These are phyloP conservation scores for Reticulitermes lucifugus DNA, from an alignment of 2,888 invertebrate species.

Conservation along the genomic window DNA sequence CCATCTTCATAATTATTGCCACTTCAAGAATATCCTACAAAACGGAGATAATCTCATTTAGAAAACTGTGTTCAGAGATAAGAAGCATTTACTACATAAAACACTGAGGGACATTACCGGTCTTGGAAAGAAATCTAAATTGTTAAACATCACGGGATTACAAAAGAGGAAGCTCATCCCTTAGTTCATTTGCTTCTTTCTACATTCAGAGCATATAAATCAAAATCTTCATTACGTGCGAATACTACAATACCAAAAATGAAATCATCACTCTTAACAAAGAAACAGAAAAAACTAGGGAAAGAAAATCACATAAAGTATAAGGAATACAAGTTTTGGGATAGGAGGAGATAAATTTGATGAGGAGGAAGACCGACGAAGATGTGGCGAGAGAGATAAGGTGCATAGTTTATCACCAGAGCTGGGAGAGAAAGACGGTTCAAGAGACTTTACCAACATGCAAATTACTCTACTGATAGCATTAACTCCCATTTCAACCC, in stretches of 20 bases:
- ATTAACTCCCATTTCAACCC: slow-evolving; percentile 18
- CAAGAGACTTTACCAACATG: slow-evolving; percentile 19
- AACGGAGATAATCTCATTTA: too few species aligned
- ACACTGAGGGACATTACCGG: too few species aligned
- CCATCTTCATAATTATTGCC: too few species aligned
- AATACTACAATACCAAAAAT: neutral
- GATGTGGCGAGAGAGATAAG: slow-evolving; percentile 25
- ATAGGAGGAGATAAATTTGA: slow-evolving; percentile 19
- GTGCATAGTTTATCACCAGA: slow-evolving; percentile 7
- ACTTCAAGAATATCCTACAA: too few species aligned
- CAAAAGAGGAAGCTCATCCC: neutral
- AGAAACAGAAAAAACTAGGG: neutral
- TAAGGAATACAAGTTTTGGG: slow-evolving; percentile 6
- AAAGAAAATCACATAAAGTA: neutral
- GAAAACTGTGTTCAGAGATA: too few species aligned
- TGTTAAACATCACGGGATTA: neutral
- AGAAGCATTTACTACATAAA: too few species aligned
- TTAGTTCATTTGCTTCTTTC: neutral
- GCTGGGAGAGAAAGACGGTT: neutral
- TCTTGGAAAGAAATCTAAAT: too few species aligned
- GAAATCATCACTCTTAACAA: neutral
- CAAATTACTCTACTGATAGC: slow-evolving; percentile 29
- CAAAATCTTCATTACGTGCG: neutral
- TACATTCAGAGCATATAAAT: neutral
- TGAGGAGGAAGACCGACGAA: slow-evolving; percentile 18